These are phyloP conservation scores for Formica exsecta DNA, from an alignment of 1,140 invertebrate species.

Conservation along the genomic window DNA sequence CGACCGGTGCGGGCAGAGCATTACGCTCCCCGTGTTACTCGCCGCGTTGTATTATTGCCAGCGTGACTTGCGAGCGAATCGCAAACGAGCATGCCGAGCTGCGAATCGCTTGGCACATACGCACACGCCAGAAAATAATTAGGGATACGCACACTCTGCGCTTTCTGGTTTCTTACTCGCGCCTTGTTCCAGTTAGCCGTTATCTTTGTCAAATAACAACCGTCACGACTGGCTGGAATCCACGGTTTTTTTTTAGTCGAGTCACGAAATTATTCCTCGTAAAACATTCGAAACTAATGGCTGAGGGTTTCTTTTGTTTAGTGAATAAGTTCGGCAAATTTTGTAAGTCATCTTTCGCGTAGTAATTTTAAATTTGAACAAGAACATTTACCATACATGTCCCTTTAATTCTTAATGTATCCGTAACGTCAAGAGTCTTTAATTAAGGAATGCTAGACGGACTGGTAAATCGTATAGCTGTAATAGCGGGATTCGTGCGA, in stretches of 20 bases:
- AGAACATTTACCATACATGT: background rate
- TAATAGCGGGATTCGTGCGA: slow-evolving; percentile 31
- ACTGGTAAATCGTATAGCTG: slow-evolving; percentile 8
- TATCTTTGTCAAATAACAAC: slow-evolving; percentile 8
- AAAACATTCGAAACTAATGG: background rate
- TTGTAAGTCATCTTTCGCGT: background rate
- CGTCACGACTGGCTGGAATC: background rate
- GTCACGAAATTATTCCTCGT: slow-evolving; percentile 14
- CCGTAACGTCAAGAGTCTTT: slow-evolving; percentile 10
- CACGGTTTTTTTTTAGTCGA: background rate
- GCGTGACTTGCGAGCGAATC: slow-evolving; percentile 56
- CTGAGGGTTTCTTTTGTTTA: background rate
- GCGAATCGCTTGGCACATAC: slow-evolving; percentile 19
- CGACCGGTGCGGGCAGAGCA: slow-evolving; percentile 63
- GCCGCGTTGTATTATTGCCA: slow-evolving; percentile 51
- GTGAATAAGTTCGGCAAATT: background rate
- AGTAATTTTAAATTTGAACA: slow-evolving; percentile 15
- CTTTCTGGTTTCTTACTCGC: background rate
- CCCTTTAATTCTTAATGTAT: background rate
- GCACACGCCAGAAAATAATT: slow-evolving; percentile 59
- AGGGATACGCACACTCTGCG: slow-evolving; percentile 4
- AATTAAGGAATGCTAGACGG: background rate
- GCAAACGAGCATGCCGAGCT: slow-evolving; percentile 48
- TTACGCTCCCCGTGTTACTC: slow-evolving; percentile 77
- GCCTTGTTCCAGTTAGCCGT: background rate